A percentile compares a stretch with the other conserved stretches of the same genome.
phyloP scores from a whole-genome alignment of 2,113 vertebrate genomes.

The Pelvicachromis taeniatus region DNA sequence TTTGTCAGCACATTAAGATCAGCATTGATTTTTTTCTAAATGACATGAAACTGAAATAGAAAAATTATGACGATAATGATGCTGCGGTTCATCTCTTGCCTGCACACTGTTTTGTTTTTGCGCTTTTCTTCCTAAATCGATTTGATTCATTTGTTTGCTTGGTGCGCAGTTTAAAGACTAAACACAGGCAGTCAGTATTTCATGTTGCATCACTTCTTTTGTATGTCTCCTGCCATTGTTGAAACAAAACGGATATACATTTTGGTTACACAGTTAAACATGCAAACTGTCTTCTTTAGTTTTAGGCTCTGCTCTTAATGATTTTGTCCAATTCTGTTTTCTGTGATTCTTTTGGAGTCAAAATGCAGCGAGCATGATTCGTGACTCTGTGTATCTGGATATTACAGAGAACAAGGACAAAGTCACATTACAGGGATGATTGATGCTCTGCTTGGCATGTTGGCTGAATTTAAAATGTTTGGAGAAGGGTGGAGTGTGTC shows the following conservation, averaged over 20 bases:
- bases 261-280: background rate
- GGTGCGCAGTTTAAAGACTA: background rate
- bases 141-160: background rate
- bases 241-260: background rate
- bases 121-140: background rate
- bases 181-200: background rate
- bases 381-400: background rate
- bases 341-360: background rate
- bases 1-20: background rate
- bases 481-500: conserved; percentile 26
- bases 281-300: background rate
- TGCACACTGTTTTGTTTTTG: background rate
- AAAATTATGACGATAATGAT: background rate
- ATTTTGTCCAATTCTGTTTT: background rate
- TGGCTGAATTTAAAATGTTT: conserved; percentile 48
- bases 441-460: conserved; percentile 34
- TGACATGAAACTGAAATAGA: background rate
- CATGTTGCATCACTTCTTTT: background rate
- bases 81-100: background rate
- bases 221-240: background rate
- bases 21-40: background rate
- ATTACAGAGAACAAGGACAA: background rate
- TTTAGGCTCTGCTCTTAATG: background rate
- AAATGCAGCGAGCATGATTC: background rate
- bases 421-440: conserved; percentile 27